Base-by-base conservation (phyloP, 2,113 vertebrate genomes). In the Anhinga rufa region DNA sequence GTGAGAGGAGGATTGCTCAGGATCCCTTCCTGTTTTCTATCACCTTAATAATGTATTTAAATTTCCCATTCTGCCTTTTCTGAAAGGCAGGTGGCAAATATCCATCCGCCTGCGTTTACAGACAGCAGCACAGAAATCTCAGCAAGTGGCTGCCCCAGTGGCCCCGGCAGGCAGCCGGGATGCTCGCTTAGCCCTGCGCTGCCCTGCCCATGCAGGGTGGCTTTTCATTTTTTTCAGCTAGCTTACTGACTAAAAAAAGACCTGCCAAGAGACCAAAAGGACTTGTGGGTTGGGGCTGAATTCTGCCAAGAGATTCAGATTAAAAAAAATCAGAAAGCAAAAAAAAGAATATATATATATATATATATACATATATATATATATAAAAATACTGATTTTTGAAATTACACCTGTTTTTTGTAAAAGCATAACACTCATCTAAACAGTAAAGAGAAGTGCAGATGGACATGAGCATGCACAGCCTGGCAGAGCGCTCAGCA, bases 401-500 rank as follows among this genome's bases (percentile, higher is more conserved):
- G 5, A 65, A 65, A 61, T 74, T 31, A 52, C 6, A 70, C 7
- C 13, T 28, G 0, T 21, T 69, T 26, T 48, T 49, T 20, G 15
- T 69, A 24, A 80, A 70, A 71, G 31, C 2, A 1, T 36, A 58
- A 42, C 14, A 12, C 34, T 40, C 3, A 0, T 17, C 40, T 87
- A 75, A 70, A 52, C 3, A 1, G 5, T 36, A 66, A 64, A 49
- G 19, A 58, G 28, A 28, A 55, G 32, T 26, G 11, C 32, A 42
- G 42, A 17, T 0, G 0, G 49, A 60, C 22, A 7, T 4, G 20
- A 69, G 49, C n/a, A 32, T 10, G n/a, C 18, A 12, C 9, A 64
- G 68, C 22, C 1, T 0, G 29, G 49, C 29, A 69, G 22, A 83
- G n/a, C 1, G 1, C 10, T 22, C 48, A 17, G 49, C 3, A 5